phyloP scores from a whole-genome alignment of 2,113 vertebrate genomes.

The Oncorhynchus clarkii region DNA sequence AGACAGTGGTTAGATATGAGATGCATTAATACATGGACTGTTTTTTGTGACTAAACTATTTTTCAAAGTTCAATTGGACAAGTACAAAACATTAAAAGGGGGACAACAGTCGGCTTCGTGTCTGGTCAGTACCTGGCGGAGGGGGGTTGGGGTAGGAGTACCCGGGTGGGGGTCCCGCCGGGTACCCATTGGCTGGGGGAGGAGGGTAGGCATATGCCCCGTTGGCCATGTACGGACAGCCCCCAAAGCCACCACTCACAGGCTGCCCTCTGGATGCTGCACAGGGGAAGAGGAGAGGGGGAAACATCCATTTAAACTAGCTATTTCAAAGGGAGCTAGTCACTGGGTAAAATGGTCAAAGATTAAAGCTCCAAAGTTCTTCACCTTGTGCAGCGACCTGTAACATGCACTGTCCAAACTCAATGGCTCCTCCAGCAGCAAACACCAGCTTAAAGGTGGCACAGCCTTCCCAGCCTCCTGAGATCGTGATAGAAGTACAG shows the following conservation, averaged over 20 bases:
- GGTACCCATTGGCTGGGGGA: slow-evolving; percentile 83
- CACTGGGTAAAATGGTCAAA: too few species aligned
- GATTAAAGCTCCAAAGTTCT: slow-evolving; percentile 17
- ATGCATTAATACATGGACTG: not conserved
- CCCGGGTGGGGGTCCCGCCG: slow-evolving; percentile 76
- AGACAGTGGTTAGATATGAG: not conserved
- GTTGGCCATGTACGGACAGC: slow-evolving; percentile 90
- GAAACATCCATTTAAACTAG: slow-evolving; percentile 1
- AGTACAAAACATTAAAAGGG: not conserved
- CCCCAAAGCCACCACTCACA: slow-evolving; percentile 75
- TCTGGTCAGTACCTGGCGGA: slow-evolving; percentile 73
- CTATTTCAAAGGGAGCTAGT: not conserved
- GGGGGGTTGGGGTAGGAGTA: slow-evolving; percentile 82
- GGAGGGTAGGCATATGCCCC: slow-evolving; percentile 83
- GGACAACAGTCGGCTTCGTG: not conserved
- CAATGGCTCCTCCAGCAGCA: slow-evolving; percentile 89
- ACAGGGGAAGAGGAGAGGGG: not conserved
- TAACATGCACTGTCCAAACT: slow-evolving; percentile 95
- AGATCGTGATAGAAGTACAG: not conserved
- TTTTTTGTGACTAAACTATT: not conserved
- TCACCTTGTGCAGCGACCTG: slow-evolving; percentile 92
- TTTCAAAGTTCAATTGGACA: too few species aligned
- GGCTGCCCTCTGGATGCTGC: slow-evolving; percentile 91
- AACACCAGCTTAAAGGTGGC: slow-evolving; percentile 86
- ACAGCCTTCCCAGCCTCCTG: slow-evolving; percentile 95